Conservation (phyloP, 2,888 invertebrate species). For the Ophion ventricosus region DNA sequence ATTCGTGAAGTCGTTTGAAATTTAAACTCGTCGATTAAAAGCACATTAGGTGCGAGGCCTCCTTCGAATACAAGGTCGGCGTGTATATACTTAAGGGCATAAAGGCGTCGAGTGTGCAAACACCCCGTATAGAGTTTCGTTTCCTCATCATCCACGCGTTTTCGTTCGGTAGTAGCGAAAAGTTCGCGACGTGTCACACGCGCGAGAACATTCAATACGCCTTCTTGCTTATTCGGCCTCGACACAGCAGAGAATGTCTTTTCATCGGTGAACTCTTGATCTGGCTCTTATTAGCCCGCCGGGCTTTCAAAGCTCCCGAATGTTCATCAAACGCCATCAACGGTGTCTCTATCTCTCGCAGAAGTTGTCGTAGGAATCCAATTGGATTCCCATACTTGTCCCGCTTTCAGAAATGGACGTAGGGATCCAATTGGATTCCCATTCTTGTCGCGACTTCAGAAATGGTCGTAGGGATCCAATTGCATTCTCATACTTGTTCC, state of each 20-base stretch:
- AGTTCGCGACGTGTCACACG: conserved; percentile 5
- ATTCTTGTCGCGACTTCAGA: too few species aligned
- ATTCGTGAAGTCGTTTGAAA: conserved; percentile 77
- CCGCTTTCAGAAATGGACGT: too few species aligned
- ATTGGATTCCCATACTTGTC: too few species aligned
- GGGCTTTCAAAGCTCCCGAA: conserved; percentile 12
- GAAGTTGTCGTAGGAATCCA: too few species aligned
- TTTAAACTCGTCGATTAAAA: conserved; percentile 82
- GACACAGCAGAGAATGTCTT: background rate
- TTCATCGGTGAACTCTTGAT: background rate
- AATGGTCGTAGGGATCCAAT: too few species aligned
- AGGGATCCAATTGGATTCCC: too few species aligned
- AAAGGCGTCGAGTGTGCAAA: conserved; percentile 35
- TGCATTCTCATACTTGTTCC: too few species aligned
- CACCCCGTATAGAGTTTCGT: conserved; percentile 11
- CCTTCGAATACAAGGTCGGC: conserved; percentile 18
- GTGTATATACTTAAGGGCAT: conserved; percentile 33
- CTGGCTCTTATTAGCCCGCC: background rate
- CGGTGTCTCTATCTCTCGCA: background rate
- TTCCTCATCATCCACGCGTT: conserved; percentile 31
- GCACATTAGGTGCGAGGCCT: conserved; percentile 78
- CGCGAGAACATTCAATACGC: conserved; percentile 21
- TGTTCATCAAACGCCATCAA: background rate
- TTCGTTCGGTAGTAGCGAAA: conserved; percentile 40
- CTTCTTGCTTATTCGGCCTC: conserved; percentile 27